Evolutionary conservation across 1,140 invertebrate genomes (phyloP).

Genomic region (Conus ventricosus): DNA sequence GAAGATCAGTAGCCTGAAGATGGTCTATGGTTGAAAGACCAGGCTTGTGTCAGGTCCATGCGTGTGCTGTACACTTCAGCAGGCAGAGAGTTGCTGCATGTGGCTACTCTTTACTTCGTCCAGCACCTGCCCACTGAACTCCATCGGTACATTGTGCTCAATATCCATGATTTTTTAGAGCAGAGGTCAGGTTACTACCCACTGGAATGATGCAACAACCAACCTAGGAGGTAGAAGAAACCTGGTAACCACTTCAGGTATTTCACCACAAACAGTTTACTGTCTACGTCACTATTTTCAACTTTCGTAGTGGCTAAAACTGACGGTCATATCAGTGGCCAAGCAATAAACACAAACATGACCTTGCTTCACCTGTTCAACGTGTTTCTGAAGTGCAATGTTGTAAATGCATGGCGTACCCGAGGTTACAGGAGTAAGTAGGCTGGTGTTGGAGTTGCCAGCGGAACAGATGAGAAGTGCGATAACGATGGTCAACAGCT

Average conservation of each 20-base stretch:
- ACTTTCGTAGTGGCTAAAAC: constrained; percentile 62
- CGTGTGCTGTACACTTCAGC: constrained; percentile 76
- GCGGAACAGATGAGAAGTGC: constrained; percentile 66
- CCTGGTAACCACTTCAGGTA: constrained; percentile 65
- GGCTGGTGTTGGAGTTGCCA: constrained; percentile 57
- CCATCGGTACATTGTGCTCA: constrained; percentile 56
- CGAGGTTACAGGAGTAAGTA: constrained; percentile 67
- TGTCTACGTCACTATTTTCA: constrained; percentile 40
- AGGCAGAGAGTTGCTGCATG: constrained; percentile 42
- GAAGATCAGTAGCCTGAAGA: constrained; percentile 96
- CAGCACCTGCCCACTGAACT: constrained; percentile 43
- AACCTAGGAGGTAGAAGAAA: constrained; percentile 63
- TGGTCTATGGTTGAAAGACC: constrained; percentile 98
- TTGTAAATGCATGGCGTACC: constrained; percentile 63
- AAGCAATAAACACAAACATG: constrained; percentile 63
- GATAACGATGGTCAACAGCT: constrained; percentile 52
- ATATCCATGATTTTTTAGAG: constrained; percentile 58
- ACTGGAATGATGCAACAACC: constrained; percentile 61
- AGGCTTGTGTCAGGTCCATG: constrained; percentile 76
- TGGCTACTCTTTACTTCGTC: constrained; percentile 43
- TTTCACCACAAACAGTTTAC: constrained; percentile 67
- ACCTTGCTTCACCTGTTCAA: constrained; percentile 50
- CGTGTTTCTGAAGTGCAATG: constrained; percentile 45
- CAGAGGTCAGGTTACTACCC: constrained; percentile 51
- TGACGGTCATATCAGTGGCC: constrained; percentile 50